Base-by-base conservation (phyloP, 2,888 invertebrate species). In the Gastracanthus pulcherrimus region DNA sequence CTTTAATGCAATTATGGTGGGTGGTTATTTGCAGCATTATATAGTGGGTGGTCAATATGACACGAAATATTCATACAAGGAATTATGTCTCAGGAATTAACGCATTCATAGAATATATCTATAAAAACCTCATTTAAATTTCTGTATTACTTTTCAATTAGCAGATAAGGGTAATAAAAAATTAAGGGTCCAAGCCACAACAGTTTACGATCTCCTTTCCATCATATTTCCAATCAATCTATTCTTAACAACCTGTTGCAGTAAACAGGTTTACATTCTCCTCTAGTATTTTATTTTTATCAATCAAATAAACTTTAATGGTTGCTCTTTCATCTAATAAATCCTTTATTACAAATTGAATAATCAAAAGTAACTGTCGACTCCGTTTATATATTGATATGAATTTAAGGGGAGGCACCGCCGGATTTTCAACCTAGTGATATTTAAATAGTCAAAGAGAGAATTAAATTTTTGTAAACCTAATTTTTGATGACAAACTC, bases 101-200 rank as follows among this genome's bases (percentile, higher is more conserved):
- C 34, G 34, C 34, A 34, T 6, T 62, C 9, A 9, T 34, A 29
- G 6, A 1, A 23, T 26, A 4, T 5, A 4, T 26, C 3, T 3
- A 11, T 55, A 26, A 55, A 55, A 41, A 16, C 55, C 9, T 58
- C 55, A 29, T 26, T 26, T 26, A 26, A 9, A 29, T 34, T 31
- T 60, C 29, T 60, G n/a, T 34, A 60, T 6, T 29, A 60, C 60
- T 60, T 60, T 60, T 5, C 60, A 34, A 60, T 60, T 60, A 60
- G 31, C 31, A 60, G 31, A 31, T 60, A 60, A 16, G 31, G 29
- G 60, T 29, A 60, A 60, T 60, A 26, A 34, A 60, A 1, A n/a
- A 60, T 60, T 60, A 29, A 60, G 5, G 26, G 31, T 29, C 5
- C 31, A 6, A 60, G 23, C 26, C 13, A n/a, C 23, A 6, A 19